Conservation (phyloP, 2,113 vertebrate species). For the Steatornis caripensis region DNA sequence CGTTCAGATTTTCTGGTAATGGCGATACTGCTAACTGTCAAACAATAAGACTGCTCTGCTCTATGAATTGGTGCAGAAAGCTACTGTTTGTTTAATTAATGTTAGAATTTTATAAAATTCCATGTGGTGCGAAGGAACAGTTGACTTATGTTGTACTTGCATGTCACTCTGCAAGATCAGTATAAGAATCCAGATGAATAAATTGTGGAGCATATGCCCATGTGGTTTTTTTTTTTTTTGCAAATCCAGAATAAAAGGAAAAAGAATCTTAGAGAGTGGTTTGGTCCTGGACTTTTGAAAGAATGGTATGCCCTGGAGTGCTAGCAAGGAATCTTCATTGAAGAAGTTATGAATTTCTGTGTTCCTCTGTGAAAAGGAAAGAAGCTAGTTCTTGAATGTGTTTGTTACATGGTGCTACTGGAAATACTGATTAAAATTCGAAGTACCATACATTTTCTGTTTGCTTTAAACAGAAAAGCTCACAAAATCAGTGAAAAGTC, state of each 20-base stretch:
- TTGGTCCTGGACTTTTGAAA: background rate
- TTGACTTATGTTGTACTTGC: background rate
- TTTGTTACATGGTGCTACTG: background rate
- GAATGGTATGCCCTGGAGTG: background rate
- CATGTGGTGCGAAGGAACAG: background rate
- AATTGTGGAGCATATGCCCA: background rate
- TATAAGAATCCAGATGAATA: background rate
- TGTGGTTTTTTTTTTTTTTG: fast-evolving
- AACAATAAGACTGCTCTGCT: background rate
- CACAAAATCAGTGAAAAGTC: background rate
- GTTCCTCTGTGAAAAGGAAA: background rate
- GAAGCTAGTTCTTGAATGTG: background rate
- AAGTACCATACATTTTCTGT: background rate
- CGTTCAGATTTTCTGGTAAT: background rate
- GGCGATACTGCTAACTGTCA: background rate
- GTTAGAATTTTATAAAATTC: background rate
- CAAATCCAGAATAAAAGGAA: background rate
- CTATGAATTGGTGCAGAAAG: background rate
- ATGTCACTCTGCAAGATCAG: background rate
- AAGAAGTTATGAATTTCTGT: background rate
- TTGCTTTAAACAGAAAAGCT: background rate
- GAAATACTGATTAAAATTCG: background rate
- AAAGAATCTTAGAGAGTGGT: background rate
- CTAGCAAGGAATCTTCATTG: background rate
- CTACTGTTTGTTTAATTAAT: background rate